Evolutionary conservation across 2,113 vertebrate species (phyloP), one percentile per base, ranked within the genome.

Genomic region (Leptocoma aspasia): DNA sequence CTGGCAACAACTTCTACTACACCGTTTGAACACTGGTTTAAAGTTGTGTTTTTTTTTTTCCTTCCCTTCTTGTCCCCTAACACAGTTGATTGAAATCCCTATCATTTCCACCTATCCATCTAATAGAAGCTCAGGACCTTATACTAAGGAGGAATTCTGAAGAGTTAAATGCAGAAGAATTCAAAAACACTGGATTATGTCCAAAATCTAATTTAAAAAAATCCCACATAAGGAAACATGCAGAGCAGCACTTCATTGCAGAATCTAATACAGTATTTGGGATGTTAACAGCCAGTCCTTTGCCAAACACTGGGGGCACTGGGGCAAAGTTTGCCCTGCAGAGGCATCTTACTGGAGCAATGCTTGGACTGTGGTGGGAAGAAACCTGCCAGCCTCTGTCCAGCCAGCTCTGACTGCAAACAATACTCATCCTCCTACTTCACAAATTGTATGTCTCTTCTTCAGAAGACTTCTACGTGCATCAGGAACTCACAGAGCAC

Each of bases 381-480:
- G 27, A 72, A 35, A 78, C 33, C 45, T 2, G 4, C 6, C 57
- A 92, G 75, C 13, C 49, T 59, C 52, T 47, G 35, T 39, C 56
- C 82, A 75, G 59, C 28, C 4, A 0, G 63, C 56, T 57, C 8
- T 7, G 4, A 54, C 21, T 17, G 1, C 70, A 79, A 35, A 5
- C 5, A 2, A 12, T 4, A 16, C 2, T 8, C 45, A 26, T 3
- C 8, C 47, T 82, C 44, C 44, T 30, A 7, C 33, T 45, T 33
- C 44, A 53, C 28, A 63, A 86, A 66, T 6, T 9, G 0, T 3
- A 7, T 0, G 0, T 14, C 26, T 54, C 27, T 44, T 52, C 53
- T 42, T 19, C 53, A 56, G 56, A 71, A 63, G 52, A 35, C 33
- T 69, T 59, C 52, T 13, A 24, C 1, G 1, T 1, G 0, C 7